Conservation (phyloP, 2,888 invertebrate genomes). For the Andricus quercusramuli region DNA sequence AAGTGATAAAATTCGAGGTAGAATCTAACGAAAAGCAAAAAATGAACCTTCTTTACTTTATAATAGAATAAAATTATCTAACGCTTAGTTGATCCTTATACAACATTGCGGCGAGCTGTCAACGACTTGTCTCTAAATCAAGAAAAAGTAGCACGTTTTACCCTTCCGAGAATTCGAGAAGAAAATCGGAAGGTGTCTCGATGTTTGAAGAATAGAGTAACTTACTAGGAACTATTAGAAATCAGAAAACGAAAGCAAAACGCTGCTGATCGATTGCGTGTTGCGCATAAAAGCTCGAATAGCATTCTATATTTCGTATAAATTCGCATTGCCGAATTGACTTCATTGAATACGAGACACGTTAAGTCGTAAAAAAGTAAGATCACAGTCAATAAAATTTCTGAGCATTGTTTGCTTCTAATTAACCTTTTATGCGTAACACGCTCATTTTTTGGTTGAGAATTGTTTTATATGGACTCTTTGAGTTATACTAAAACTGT, state of each 20-base stretch:
- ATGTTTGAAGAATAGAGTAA: conserved; percentile 70
- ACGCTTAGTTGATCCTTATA: conserved; percentile 18
- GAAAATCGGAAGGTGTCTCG: conserved; percentile 36
- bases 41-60: conserved; percentile 14
- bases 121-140: conserved; percentile 20
- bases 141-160: conserved; percentile 14
- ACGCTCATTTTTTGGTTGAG: conserved; percentile 41
- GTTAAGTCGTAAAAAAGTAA: conserved; percentile 56
- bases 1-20: conserved; percentile 26
- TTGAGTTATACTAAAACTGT: background rate
- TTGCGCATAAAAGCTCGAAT: conserved; percentile 45
- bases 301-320: conserved; percentile 34
- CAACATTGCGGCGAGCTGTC: conserved; percentile 26
- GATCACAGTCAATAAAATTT: conserved; percentile 69
- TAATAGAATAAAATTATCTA: conserved; percentile 32
- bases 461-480: conserved; percentile 5
- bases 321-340: conserved; percentile 52
- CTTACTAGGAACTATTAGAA: conserved; percentile 72
- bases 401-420: conserved; percentile 34
- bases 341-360: conserved; percentile 46
- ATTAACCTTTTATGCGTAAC: conserved; percentile 52
- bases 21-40: conserved; percentile 39
- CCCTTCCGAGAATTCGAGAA: background rate
- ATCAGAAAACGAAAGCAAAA: conserved; percentile 9
- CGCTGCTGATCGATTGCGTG: conserved; percentile 10